A percentile compares a stretch with the other conserved stretches of the same genome.
These are phyloP conservation scores for Tursiops truncatus DNA, from an alignment of 2,113 vertebrate genomes.

Conservation along the genomic window DNA sequence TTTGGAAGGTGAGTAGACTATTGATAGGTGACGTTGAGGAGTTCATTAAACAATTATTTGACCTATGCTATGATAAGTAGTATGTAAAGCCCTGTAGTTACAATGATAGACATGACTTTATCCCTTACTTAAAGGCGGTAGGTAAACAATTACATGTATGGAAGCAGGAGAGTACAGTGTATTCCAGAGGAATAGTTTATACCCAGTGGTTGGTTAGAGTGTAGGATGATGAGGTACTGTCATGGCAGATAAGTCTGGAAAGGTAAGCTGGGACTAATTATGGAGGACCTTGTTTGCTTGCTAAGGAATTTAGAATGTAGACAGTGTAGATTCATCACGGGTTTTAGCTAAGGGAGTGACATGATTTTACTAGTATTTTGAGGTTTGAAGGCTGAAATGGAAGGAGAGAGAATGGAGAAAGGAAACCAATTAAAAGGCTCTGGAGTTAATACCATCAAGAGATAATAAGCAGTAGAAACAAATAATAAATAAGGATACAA, in stretches of 20 bases:
- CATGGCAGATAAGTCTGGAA: slow-evolving; percentile 25
- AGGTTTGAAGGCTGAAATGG: slow-evolving; percentile 43
- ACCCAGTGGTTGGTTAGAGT: neutral
- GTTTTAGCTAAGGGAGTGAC: neutral
- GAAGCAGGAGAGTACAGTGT: neutral
- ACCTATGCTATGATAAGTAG: neutral
- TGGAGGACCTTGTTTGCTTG: neutral
- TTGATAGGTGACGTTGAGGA: neutral
- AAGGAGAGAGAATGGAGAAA: slow-evolving; percentile 13
- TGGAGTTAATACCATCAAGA: slow-evolving; percentile 36
- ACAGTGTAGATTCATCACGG: neutral
- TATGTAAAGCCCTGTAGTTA: slow-evolving; percentile 28
- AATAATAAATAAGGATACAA: neutral
- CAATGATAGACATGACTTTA: neutral
- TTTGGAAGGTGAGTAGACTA: slow-evolving; percentile 31
- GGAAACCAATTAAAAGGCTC: neutral
- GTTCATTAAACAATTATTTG: slow-evolving; percentile 29
- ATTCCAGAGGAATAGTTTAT: neutral
- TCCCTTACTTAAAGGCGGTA: slow-evolving; percentile 31
- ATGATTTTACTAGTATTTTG: slow-evolving; percentile 40
- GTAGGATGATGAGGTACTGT: neutral
- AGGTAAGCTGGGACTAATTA: neutral
- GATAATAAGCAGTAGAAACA: neutral
- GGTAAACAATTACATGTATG: neutral
- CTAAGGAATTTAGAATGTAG: slow-evolving; percentile 24